Evolutionary conservation across 2,888 invertebrate genomes (phyloP), one percentile per base, ranked within the genome.

Genomic region (Aphelenchoides bicaudatus): DNA sequence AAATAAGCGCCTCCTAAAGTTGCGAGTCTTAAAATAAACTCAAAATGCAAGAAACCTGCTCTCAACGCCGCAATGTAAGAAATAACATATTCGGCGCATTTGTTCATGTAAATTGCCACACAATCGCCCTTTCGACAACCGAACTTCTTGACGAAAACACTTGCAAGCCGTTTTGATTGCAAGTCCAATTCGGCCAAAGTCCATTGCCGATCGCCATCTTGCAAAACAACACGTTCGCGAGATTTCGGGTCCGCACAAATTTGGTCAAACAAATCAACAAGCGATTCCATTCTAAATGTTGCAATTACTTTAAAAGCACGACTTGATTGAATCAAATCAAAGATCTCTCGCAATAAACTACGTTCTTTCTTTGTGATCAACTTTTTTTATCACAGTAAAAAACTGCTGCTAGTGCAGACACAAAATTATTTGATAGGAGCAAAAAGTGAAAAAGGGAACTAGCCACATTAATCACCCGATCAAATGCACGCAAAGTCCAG

Each of bases 61-160:
- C 79, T 80, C 8, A 81, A 70, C 19, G 80, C 79, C 13, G 80
- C 79, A 55, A 81, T 79, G 57, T 81, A 81, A 3, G 79, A 6
- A 6, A 4, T 10, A 16, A 56, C 56, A 61, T 76, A 81, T 56
- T 80, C 79, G 19, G 79, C 65, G 48, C 73, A 70, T 61, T 78
- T 79, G 52, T 80, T 78, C 74, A 81, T 75, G 65, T 78, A 82
- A 46, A 81, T 80, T 28, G 78, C 80, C 0, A 80, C 80, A 61
- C 73, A 71, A 1, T 67, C 65, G 56, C 81, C 78, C 3, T 74
- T 71, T 23, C 54, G 56, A 2, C 80, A 79, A 2, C 79, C 79
- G 34, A 60, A 68, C 2, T 58, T 34, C 16, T 62, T 63, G 13
- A 67, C 30, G 51, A 81, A 70, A 48, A 67, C 66, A 39, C 53